Base-by-base conservation (phyloP, 1,140 invertebrate genomes). In the Eriosoma lanigerum region DNA sequence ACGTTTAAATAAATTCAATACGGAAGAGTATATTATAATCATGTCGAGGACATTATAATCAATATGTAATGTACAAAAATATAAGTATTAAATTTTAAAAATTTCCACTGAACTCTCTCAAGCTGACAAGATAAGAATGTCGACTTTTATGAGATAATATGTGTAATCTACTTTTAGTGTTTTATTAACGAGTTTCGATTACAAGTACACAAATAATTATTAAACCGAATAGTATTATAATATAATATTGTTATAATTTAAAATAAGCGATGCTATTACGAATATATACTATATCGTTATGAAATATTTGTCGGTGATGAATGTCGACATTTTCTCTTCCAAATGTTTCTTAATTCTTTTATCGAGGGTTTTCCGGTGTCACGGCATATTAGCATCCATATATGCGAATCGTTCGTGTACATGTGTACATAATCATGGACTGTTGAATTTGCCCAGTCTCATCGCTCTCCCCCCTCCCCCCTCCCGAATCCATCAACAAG, bases 361-460 rank as follows among this genome's bases (percentile, higher is more conserved):
- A 12, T 24, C 13, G 38, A 72, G 21, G 12, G 13, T 76, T 76
- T 58, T 76, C 54, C 32, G 32, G 32, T 24, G 72, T 76, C 52
- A 76, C 38, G 32, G 52, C 72, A 21, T 24, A 56, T 75, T 75
- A 75, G 29, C 52, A 9, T 38, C 13, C 32, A 76, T 19, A 58
- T 3, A 17, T n/a, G 38, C 24, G 48, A 72, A 72, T 52, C 68
- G 68, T 38, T 26, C 9, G 26, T 70, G 4, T n/a, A 29, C 15
- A 17, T 54, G 29, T 54, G 50, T 26, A 73, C 48, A n/a, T 26
- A 19, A n/a, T 10, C 70, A 73, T 38, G 70, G 50, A 56, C 70
- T 73, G 54, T 73, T 73, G 70, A 56, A 15, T 73, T 73, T 54
- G 12, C 17, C 21, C 21, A 48, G 17, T 73, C 48, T 54, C 15